These are phyloP conservation scores for Drosophila koepferae DNA, from an alignment of 2,888 invertebrate genomes.

Conservation along the genomic window DNA sequence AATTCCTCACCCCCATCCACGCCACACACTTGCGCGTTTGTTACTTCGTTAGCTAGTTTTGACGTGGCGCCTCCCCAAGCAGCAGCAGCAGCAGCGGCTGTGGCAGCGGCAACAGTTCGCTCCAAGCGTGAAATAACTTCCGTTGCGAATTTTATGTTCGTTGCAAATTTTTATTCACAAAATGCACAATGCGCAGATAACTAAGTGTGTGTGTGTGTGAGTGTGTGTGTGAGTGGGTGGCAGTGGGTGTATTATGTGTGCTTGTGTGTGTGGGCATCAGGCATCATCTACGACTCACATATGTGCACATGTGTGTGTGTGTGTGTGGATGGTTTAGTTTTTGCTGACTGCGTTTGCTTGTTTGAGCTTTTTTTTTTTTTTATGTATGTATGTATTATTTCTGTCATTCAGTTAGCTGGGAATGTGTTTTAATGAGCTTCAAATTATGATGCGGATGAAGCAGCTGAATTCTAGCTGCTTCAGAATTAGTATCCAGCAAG, in stretches of 20 bases:
- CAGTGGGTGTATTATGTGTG: neutral
- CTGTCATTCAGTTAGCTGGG: slow-evolving; percentile 45
- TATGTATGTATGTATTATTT: slow-evolving; percentile 16
- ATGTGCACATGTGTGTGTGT: neutral
- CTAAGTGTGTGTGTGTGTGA: slow-evolving; percentile 3
- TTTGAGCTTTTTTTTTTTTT: slow-evolving; percentile 29
- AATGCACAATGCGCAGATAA: slow-evolving; percentile 73
- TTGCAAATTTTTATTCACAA: slow-evolving; percentile 75
- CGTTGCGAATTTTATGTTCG: slow-evolving; percentile 80
- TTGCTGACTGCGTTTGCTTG: slow-evolving; percentile 48
- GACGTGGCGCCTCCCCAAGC: slow-evolving; percentile 42
- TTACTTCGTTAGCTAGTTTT: slow-evolving; percentile 78
- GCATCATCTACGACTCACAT: slow-evolving; percentile 8
- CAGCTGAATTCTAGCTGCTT: slow-evolving; percentile 2
- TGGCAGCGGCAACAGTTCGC: slow-evolving; percentile 24
- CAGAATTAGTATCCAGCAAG: neutral
- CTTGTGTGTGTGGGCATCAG: slow-evolving; percentile 2
- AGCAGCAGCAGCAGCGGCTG: slow-evolving; percentile 3
- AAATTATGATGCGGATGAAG: slow-evolving; percentile 57
- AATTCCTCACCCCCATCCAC: slow-evolving; percentile 13
- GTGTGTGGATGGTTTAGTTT: slow-evolving; percentile 13
- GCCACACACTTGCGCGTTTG: slow-evolving; percentile 28
- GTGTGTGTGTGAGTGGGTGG: neutral
- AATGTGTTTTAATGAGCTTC: slow-evolving; percentile 78
- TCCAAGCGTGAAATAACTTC: slow-evolving; percentile 83